phyloP scores from a whole-genome alignment of 2,113 vertebrate genomes.

The Xerus inauris region DNA sequence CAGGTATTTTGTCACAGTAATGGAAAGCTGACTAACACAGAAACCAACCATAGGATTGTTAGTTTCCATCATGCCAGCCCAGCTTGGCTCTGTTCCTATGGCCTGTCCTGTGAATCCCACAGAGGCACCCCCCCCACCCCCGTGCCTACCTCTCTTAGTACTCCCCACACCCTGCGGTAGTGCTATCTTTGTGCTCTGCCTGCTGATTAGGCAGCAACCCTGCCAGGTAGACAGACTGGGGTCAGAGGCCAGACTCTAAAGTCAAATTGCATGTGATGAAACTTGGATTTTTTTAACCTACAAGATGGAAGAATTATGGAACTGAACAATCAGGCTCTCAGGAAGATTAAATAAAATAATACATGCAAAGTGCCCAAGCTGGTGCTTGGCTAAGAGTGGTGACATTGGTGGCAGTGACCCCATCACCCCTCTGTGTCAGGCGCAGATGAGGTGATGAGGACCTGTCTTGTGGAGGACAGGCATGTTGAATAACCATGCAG shows the following conservation, averaged over 20 bases:
- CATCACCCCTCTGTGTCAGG: not conserved
- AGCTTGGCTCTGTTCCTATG: not conserved
- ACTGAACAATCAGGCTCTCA: not conserved
- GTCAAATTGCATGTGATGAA: not conserved
- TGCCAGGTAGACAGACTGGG: not conserved
- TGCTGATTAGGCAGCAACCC: rapidly evolving
- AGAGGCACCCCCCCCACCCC: not conserved
- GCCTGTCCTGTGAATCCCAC: not conserved
- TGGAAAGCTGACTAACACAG: not conserved
- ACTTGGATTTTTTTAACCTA: not conserved
- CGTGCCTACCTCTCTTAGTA: rapidly evolving
- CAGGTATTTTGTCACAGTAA: not conserved
- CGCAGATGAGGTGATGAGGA: not conserved
- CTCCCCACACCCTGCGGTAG: rapidly evolving
- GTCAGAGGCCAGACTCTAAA: not conserved
- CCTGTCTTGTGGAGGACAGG: not conserved
- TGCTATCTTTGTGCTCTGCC: rapidly evolving
- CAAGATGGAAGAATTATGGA: not conserved
- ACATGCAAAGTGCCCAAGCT: not conserved
- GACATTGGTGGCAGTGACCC: not conserved
- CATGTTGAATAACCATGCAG: not conserved
- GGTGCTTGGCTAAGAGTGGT: no score
- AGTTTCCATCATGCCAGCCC: not conserved
- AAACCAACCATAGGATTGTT: not conserved
- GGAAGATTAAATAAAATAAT: not conserved